Evolutionary conservation across 2,888 invertebrate species (phyloP).

Genomic region (Drosophila sordidula): DNA sequence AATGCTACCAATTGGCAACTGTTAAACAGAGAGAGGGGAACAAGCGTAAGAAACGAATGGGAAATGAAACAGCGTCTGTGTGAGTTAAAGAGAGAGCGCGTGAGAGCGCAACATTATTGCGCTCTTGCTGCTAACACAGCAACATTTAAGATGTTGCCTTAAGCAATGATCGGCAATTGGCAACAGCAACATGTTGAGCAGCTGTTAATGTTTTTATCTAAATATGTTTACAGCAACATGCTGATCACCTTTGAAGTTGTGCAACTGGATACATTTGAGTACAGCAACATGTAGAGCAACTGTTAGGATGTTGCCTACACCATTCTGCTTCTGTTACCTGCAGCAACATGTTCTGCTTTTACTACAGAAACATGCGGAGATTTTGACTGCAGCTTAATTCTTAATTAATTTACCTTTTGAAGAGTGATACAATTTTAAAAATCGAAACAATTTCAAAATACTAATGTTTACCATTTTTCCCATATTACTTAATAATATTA

Average conservation of each 20-base stretch:
- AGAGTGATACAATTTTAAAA: too few relatives aligned
- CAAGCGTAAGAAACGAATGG: neutral
- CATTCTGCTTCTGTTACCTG: too few relatives aligned
- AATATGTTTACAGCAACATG: neutral
- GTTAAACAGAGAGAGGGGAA: slow-evolving; percentile 5
- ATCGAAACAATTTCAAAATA: too few relatives aligned
- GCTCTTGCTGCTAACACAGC: neutral
- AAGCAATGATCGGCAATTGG: neutral
- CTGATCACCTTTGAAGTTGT: neutral
- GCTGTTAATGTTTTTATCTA: neutral
- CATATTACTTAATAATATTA: too few relatives aligned
- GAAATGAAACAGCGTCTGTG: neutral
- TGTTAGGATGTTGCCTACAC: too few relatives aligned
- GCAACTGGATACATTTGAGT: neutral
- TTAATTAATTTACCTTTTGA: too few relatives aligned
- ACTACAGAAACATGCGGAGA: too few relatives aligned
- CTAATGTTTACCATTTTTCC: too few relatives aligned
- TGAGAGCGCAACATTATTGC: neutral
- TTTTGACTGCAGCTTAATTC: too few relatives aligned
- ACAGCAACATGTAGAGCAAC: neutral
- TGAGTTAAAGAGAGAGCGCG: neutral
- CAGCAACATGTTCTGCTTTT: too few relatives aligned
- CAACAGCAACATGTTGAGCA: neutral
- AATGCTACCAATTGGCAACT: slow-evolving; percentile 25
- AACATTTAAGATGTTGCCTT: neutral